phyloP scores from a whole-genome alignment of 35 echinoderm and acorn worm genomes.

The Stichopus chloronotus region DNA sequence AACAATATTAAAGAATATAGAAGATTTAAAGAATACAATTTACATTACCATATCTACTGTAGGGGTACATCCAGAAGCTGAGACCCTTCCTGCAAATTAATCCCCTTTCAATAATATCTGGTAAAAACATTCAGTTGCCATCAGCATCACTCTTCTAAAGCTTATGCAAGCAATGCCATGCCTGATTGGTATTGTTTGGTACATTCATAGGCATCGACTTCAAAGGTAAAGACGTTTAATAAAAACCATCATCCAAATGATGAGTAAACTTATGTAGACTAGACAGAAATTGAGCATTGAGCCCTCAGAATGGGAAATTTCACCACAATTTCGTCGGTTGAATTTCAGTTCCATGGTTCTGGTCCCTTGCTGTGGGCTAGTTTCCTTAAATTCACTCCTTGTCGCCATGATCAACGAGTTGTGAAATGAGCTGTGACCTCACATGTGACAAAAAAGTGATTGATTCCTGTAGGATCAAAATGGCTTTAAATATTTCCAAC shows the following conservation, averaged over 20 bases:
- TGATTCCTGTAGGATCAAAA: background rate
- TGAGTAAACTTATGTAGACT: background rate
- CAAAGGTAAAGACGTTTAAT: background rate
- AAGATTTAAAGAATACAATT: background rate
- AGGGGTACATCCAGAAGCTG: background rate
- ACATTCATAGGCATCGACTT: background rate
- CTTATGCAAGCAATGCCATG: background rate
- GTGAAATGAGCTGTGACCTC: background rate
- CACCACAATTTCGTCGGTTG: background rate
- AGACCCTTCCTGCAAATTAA: background rate
- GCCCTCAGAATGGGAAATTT: background rate
- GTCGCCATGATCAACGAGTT: background rate
- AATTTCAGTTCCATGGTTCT: no score
- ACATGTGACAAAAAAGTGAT: background rate
- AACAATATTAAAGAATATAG: no score
- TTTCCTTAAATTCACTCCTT: background rate
- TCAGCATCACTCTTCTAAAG: background rate
- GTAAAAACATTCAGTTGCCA: conserved; percentile 5
- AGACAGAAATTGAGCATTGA: background rate
- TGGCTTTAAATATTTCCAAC: background rate
- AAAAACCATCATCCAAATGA: background rate
- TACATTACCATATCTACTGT: conserved; percentile 25
- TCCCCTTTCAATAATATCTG: background rate
- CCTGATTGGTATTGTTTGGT: background rate
- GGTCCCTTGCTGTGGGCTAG: background rate